Base-by-base conservation (phyloP, 2,797 vertebrate genomes). In the Acanthornis magna region DNA sequence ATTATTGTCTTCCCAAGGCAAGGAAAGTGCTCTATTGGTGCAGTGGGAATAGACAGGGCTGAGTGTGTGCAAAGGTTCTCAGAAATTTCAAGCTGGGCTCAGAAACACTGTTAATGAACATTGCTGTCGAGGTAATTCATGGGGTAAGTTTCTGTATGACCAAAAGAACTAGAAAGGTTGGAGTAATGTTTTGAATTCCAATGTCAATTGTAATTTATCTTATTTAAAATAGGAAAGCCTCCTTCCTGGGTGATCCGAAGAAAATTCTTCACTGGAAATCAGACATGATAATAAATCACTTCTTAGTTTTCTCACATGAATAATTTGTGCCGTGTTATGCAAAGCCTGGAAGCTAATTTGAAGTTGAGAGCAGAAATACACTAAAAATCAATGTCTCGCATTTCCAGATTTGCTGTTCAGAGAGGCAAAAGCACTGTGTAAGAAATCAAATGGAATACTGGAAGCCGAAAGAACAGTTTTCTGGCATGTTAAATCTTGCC, bases 111-210 rank as follows among this genome's bases (percentile, higher is more conserved):
- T 36, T 84, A 76, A 93, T 75, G 74, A 96, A 61, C 30, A 54
- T 67, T 80, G n/a, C 60, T 89, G 85, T 87, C 93, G 95, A 5
- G 34, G 48, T 92, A 94, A 96, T 86, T 90, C 81, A 96, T 87
- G 61, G 43, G 27, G 23, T 87, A 70, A 48, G 36, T 68, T 90
- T 80, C 65, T 78, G 11, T 66, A 86, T 58, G 60, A 81, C 91
- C 65, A 77, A 91, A 90, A 85, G 54, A 85, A 71, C 65, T 67
- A 47, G 83, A 82, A 85, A 92, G 74, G 67, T 79, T 96, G 80
- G 42, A 95, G 66, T n/a, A 89, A 67, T 93, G 78, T 95, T 96
- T 95, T 86, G 75, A 96, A 96, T 95, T 91, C 83, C 67, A 77
- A 67, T 67, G 74, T 85, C 80, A 94, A 47, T 81, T 88, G n/a